A percentile compares a stretch with the other conserved stretches of the same genome.
Evolutionary conservation across 2,888 invertebrate species (phyloP).

Genomic region (Philereme transversata): DNA sequence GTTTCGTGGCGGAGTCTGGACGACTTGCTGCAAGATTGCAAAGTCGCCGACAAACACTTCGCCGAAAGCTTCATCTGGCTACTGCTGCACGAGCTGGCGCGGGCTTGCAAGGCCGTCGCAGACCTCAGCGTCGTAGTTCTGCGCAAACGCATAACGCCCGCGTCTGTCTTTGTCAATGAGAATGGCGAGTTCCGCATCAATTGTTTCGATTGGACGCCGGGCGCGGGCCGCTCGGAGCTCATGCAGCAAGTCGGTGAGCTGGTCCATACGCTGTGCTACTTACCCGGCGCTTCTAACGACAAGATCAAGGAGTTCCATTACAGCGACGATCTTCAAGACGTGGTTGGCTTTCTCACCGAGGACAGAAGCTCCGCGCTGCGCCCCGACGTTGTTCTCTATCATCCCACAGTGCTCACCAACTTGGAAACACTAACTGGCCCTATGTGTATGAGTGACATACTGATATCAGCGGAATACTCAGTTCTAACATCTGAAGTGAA

Average conservation of each 20-base stretch:
- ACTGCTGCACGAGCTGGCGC: constrained; percentile 67
- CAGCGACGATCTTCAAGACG: constrained; percentile 69
- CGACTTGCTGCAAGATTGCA: constrained; percentile 62
- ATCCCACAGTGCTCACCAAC: constrained; percentile 76
- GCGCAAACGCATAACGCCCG: constrained; percentile 59
- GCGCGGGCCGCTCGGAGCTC: constrained; percentile 38
- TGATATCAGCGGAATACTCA: constrained; percentile 50
- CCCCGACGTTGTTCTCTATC: constrained; percentile 73
- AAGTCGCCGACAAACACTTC: constrained; percentile 59
- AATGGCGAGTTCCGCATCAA: constrained; percentile 67
- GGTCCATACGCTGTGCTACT: constrained; percentile 55
- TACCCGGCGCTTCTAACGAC: constrained; percentile 41
- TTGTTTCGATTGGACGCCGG: constrained; percentile 61
- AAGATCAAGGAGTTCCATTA: constrained; percentile 58
- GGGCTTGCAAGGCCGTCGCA: constrained; percentile 60
- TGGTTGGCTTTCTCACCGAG: constrained; percentile 65
- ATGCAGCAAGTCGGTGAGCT: constrained; percentile 67
- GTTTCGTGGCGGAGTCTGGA: constrained; percentile 68
- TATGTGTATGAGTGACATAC: constrained; percentile 55
- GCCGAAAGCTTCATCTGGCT: constrained; percentile 74
- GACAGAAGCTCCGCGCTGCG: constrained; percentile 58
- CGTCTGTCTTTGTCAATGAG: constrained; percentile 65
- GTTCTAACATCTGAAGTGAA: constrained; percentile 55
- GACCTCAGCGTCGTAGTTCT: constrained; percentile 57
- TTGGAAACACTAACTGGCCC: constrained; percentile 55